Conservation (phyloP, 1,140 invertebrate genomes). For the Achroia grisella region DNA sequence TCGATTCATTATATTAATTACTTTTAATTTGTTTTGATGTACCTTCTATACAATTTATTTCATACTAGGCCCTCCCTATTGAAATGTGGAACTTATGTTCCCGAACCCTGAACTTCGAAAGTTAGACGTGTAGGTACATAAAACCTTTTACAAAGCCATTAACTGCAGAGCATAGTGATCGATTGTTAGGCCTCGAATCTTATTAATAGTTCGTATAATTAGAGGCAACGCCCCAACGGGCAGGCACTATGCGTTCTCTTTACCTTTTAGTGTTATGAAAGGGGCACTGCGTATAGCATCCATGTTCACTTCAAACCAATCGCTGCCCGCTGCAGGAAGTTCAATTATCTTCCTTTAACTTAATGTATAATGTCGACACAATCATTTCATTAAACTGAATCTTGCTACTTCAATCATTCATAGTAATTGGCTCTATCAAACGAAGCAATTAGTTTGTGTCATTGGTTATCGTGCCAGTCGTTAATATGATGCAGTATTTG, state of each 20-base stretch:
- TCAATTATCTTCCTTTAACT: constrained; percentile 69
- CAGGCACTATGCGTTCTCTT: constrained; percentile 34
- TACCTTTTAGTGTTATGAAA: constrained; percentile 31
- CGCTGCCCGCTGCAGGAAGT: constrained; percentile 58
- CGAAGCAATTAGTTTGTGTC: constrained; percentile 40
- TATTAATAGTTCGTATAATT: constrained; percentile 70
- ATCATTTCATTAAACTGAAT: constrained; percentile 68
- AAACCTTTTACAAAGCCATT: constrained; percentile 8
- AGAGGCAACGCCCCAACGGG: constrained; percentile 66
- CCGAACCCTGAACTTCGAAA: too few species aligned
- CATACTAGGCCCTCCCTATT: too few species aligned
- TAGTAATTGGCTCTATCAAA: constrained; percentile 49
- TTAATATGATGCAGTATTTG: constrained; percentile 1
- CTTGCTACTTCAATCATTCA: constrained; percentile 48
- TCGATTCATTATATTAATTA: too few species aligned
- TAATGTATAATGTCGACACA: constrained; percentile 64
- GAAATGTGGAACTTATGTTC: too few species aligned
- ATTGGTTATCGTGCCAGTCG: constrained; percentile 15
- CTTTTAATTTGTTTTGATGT: too few species aligned
- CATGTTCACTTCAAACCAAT: constrained; percentile 43
- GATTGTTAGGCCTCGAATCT: constrained; percentile 42
- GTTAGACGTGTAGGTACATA: too few species aligned
- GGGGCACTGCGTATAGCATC: constrained; percentile 36
- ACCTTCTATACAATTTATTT: too few species aligned
- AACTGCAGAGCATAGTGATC: constrained; percentile 33